A percentile compares a stretch with the other conserved stretches of the same genome.
These are phyloP conservation scores for Lordiphosa fenestrarum DNA, from an alignment of 2,888 invertebrate species.

Conservation along the genomic window DNA sequence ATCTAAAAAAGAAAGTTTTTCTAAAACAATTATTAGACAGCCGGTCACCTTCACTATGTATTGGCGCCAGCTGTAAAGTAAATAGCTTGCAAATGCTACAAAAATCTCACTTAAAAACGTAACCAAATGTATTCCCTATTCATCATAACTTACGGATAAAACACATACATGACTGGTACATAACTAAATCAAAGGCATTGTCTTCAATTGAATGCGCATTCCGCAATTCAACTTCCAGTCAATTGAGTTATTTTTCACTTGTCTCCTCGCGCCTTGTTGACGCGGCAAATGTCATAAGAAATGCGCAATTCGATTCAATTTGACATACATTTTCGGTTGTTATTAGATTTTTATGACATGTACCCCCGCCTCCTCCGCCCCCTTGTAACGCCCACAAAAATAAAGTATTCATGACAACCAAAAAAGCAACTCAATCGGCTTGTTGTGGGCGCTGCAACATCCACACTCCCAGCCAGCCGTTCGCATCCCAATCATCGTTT, in stretches of 20 bases:
- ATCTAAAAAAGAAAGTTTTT: too few species aligned
- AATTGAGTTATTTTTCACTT: conserved; percentile 30
- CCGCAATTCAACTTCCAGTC: conserved; percentile 19
- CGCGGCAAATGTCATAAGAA: conserved; percentile 27
- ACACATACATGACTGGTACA: too few species aligned
- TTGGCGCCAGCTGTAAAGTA: too few species aligned
- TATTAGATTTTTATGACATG: conserved; percentile 45
- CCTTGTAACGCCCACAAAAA: conserved; percentile 37
- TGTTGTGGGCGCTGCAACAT: conserved; percentile 10
- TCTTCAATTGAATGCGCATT: conserved; percentile 5
- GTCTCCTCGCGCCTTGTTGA: conserved; percentile 24
- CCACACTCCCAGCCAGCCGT: conserved; percentile 19
- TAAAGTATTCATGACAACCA: conserved; percentile 22
- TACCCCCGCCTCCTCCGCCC: conserved; percentile 13
- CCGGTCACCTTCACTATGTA: too few species aligned
- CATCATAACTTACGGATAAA: too few species aligned
- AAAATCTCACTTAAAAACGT: too few species aligned
- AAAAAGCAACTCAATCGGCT: conserved; percentile 12
- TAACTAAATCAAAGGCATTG: background rate
- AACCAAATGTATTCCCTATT: background rate
- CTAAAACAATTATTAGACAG: too few species aligned
- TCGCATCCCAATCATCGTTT: conserved; percentile 37
- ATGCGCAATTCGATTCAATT: conserved; percentile 36
- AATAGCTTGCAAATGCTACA: too few species aligned
- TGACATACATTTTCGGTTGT: conserved; percentile 19